Evolutionary conservation across 2,113 vertebrate genomes (phyloP).

Genomic region (Heloderma charlesbogerti): DNA sequence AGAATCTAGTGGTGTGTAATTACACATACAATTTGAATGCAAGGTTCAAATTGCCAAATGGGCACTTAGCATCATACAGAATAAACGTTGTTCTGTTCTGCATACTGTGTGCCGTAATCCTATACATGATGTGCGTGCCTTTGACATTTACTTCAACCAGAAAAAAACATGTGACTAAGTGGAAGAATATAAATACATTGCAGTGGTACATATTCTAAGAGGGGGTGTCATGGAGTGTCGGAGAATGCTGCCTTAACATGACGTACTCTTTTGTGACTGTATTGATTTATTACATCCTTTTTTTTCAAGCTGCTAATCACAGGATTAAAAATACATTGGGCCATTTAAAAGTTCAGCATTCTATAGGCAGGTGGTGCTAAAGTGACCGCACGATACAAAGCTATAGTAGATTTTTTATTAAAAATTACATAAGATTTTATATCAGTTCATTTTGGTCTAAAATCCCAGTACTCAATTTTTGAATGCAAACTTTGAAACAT

Average conservation of each 20-base stretch:
- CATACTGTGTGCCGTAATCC: neutral
- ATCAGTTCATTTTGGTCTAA: neutral
- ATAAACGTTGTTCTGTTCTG: neutral
- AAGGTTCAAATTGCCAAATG: constrained; percentile 1
- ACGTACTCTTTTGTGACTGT: neutral
- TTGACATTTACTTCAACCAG: neutral
- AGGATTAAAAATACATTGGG: neutral
- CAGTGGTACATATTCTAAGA: accelerated
- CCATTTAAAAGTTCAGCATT: neutral
- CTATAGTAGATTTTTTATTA: neutral
- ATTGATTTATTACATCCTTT: neutral
- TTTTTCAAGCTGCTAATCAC: neutral
- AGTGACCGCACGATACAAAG: neutral
- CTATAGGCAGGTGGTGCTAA: neutral
- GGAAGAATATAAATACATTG: accelerated
- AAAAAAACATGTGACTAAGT: neutral
- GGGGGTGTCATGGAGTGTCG: too few species aligned
- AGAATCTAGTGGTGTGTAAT: neutral
- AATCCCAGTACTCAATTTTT: neutral
- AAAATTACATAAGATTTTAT: neutral
- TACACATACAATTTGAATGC: neutral
- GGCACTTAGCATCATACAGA: neutral
- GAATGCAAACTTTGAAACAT: accelerated
- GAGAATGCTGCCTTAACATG: neutral
- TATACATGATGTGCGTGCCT: neutral